Base-by-base conservation (phyloP, 2,113 vertebrate species). In the Pachyramphus minor region DNA sequence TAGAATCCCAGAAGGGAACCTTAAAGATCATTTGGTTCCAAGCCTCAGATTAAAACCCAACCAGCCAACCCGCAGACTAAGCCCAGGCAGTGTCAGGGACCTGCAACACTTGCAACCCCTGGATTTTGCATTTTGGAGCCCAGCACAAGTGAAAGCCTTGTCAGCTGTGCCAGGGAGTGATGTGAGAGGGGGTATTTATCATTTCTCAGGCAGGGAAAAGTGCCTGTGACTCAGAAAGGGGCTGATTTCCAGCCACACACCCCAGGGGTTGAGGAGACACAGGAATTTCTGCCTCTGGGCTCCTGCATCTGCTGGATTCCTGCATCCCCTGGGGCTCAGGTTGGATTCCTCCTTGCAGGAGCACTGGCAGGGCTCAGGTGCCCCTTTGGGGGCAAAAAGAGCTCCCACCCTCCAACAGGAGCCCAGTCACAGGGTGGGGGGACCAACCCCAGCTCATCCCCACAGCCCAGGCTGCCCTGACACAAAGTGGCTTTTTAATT, bases 201-300 rank as follows among this genome's bases (percentile, higher is more conserved):
- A 2, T 33, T 66, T 33, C 22, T 23, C 4, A 52, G 45, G 18
- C 50, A 25, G 60, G 41, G 41, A 52, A 56, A 93, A 52, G 35
- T 0, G 8, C 7, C 6, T 2, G 5, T 3, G 16, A 13, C 21
- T 21, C 20, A 3, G 30, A 2, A 25, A 12, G n/a, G 2, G 59
- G 5, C 17, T 8, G 14, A 7, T 78, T 73, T 22, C 53, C 31
- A 20, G 49, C 7, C 23, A 1, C 25, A 10, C n/a, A 1, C 7
- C 0, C 0, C 0, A 2, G 7, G 7, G 56, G 52, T 30, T 15
- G 1, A 1, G 16, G 60, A 10, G 19, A 27, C 33, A 2, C 1
- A 0, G 0, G 15, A 15, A 17, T 31, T 64, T 41, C 73, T 83
- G 39, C 24, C 12, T 2, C 50, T 3, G 4, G 35, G 7, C n/a